Conservation (phyloP, 2,797 vertebrate genomes). For the Petrocephalus sullivani region DNA sequence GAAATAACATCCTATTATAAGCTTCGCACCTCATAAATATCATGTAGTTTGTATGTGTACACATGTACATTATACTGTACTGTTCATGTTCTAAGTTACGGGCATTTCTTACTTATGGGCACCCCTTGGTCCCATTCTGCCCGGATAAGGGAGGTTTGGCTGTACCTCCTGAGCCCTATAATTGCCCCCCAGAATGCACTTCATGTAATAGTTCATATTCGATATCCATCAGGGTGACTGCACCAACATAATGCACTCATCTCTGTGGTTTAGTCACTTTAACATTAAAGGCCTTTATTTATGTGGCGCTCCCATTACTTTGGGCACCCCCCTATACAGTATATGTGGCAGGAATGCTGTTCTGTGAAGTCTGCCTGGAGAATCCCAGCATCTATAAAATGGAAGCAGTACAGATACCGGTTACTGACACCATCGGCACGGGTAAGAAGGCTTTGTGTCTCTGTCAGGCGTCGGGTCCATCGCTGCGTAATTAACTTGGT, state of each 20-base stretch:
- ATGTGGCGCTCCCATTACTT: background rate
- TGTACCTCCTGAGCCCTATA: background rate
- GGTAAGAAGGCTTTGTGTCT: background rate
- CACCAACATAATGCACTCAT: background rate
- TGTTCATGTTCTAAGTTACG: no score
- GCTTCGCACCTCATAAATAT: no score
- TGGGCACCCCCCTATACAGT: no score
- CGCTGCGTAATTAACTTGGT: conserved; percentile 47
- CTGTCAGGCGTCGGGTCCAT: background rate
- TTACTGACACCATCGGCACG: background rate
- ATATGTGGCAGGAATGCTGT: background rate
- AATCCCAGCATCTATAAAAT: background rate
- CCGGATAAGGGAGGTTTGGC: no score
- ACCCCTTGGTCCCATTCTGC: no score
- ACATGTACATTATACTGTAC: no score
- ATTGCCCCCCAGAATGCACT: background rate
- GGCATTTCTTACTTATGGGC: no score
- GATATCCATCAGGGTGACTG: background rate
- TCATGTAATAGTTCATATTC: background rate
- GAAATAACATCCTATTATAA: background rate
- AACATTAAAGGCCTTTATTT: background rate
- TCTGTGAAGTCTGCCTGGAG: background rate
- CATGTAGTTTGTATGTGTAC: no score
- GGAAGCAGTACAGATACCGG: background rate
- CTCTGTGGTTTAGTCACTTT: background rate